These are phyloP conservation scores for Hemistola chrysoprasaria DNA, from an alignment of 2,888 invertebrate species.

Conservation along the genomic window DNA sequence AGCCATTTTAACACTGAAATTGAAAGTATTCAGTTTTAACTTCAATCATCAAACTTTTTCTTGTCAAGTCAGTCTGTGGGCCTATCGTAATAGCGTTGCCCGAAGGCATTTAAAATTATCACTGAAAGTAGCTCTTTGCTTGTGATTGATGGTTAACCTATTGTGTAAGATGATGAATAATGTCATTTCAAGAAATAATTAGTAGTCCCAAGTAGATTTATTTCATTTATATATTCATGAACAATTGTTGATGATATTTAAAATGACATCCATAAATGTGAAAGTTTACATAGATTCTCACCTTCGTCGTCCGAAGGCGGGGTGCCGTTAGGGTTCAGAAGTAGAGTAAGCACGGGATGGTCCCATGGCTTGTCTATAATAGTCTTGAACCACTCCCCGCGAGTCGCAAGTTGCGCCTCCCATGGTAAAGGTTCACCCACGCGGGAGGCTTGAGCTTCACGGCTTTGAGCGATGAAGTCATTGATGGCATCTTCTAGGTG, in stretches of 20 bases:
- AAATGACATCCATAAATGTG: conserved; percentile 1
- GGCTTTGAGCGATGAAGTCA: conserved; percentile 57
- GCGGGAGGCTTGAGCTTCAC: conserved; percentile 50
- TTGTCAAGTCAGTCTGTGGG: too few relatives aligned
- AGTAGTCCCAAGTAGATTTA: too few relatives aligned
- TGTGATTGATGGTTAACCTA: too few relatives aligned
- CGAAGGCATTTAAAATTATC: too few relatives aligned
- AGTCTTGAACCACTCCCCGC: conserved; percentile 81
- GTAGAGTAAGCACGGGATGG: conserved; percentile 76
- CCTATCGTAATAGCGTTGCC: too few relatives aligned
- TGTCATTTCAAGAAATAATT: too few relatives aligned
- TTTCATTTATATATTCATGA: too few relatives aligned
- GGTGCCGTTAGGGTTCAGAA: conserved; percentile 80
- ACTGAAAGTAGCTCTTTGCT: too few relatives aligned
- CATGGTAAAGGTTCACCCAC: conserved; percentile 54
- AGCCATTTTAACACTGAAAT: conserved; percentile 80
- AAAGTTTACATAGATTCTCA: too few relatives aligned
- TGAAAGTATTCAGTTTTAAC: too few relatives aligned
- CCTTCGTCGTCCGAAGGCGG: conserved; percentile 61
- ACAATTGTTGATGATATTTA: neutral
- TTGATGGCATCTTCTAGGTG: conserved; percentile 55
- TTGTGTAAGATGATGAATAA: too few relatives aligned
- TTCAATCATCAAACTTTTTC: too few relatives aligned
- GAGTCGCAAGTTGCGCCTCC: conserved; percentile 69
- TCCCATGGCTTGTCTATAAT: conserved; percentile 79